Evolutionary conservation across 2,888 invertebrate species (phyloP).

Genomic region (Iselma pallidipennis): DNA sequence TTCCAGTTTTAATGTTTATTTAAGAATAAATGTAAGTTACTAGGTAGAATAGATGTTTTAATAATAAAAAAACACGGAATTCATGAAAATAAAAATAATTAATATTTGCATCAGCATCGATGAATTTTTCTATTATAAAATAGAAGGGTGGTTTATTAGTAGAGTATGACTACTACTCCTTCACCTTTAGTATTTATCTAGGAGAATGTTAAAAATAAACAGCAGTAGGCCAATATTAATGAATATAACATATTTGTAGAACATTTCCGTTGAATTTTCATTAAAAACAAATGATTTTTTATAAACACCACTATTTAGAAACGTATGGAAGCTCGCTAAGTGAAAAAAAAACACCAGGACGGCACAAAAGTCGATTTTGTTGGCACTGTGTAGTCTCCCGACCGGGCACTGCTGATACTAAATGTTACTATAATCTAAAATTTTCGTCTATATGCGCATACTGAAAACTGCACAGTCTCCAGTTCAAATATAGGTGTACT

Average conservation of each 20-base stretch:
- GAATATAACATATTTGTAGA: neutral
- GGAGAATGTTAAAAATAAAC: constrained; percentile 1
- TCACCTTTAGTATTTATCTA: neutral
- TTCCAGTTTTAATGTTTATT: too few species aligned
- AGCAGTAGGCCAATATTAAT: neutral
- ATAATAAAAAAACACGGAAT: too few species aligned
- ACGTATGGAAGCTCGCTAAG: neutral
- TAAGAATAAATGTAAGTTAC: too few species aligned
- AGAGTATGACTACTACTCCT: too few species aligned
- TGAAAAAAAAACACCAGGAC: neutral
- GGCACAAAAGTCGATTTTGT: neutral
- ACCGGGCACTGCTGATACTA: constrained; percentile 25
- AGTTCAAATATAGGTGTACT: too few species aligned
- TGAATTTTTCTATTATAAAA: neutral
- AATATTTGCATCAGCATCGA: neutral
- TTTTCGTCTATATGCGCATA: constrained; percentile 32
- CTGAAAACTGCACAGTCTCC: constrained; percentile 37
- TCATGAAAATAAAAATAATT: too few species aligned
- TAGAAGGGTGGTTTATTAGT: neutral
- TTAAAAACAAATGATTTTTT: neutral
- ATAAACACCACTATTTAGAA: neutral
- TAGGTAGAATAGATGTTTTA: too few species aligned
- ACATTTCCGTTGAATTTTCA: neutral
- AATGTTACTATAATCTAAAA: constrained; percentile 17
- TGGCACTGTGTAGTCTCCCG: constrained; percentile 17